phyloP scores from a whole-genome alignment of 2,888 invertebrate genomes.

The Glaucopsyche alexis region DNA sequence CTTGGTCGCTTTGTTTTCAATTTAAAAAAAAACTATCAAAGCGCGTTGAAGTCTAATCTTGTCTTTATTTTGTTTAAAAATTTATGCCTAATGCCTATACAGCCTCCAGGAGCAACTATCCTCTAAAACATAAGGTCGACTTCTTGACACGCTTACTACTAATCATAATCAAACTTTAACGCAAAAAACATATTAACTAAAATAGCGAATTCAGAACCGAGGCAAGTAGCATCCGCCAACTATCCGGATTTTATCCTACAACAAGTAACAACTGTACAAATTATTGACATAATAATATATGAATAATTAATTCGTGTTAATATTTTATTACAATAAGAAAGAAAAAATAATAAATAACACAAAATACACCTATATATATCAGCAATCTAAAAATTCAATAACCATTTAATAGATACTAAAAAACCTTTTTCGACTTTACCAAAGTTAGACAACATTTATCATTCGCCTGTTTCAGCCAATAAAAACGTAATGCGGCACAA shows the following conservation, averaged over 20 bases:
- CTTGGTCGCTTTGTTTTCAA: background rate
- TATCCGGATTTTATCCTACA: too few species aligned
- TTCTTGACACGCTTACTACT: background rate
- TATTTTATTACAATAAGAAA: background rate
- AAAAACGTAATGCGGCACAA: constrained; percentile 41
- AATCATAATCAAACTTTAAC: background rate
- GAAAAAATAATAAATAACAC: background rate
- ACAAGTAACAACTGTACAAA: too few species aligned
- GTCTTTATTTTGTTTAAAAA: too few species aligned
- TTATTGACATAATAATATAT: too few species aligned
- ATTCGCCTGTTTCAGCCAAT: constrained; percentile 39
- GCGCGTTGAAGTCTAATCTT: constrained; percentile 3
- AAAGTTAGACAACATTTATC: background rate
- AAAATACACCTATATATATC: too few species aligned
- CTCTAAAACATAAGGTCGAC: too few species aligned
- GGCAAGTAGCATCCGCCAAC: too few species aligned
- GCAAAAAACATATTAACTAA: too few species aligned
- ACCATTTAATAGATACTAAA: background rate
- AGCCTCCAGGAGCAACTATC: too few species aligned
- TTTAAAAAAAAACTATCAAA: background rate
- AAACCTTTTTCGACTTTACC: background rate
- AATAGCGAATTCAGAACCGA: too few species aligned
- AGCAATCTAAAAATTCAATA: background rate
- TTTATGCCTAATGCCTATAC: too few species aligned
- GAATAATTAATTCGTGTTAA: too few species aligned